Percentiles rank a stretch among this genome's conserved stretches.
phyloP scores from a whole-genome alignment of 2,113 vertebrate species.

The Rhinichthys klamathensis region DNA sequence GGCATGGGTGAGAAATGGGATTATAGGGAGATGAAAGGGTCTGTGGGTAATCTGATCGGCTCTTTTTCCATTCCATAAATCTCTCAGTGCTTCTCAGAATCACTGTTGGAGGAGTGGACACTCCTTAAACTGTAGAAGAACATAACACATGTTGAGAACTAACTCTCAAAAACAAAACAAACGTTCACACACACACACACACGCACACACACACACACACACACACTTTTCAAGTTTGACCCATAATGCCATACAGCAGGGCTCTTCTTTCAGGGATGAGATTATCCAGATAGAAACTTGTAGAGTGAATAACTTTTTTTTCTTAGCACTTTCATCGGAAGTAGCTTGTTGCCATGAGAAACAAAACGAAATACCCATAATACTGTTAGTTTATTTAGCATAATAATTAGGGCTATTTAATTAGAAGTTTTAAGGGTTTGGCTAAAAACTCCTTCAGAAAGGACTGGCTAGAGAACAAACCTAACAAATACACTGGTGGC shows the following conservation, averaged over 20 bases:
- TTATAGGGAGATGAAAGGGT: slow-evolving; percentile 32
- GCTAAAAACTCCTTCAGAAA: background rate
- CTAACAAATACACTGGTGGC: background rate
- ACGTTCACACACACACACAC: background rate
- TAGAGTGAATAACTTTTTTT: background rate
- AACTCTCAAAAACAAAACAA: background rate
- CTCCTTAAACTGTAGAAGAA: slow-evolving; percentile 6
- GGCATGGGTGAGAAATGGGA: slow-evolving; percentile 2
- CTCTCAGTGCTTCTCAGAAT: slow-evolving; percentile 4
- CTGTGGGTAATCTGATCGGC: slow-evolving; percentile 11
- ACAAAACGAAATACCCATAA: background rate
- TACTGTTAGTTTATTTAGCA: background rate
- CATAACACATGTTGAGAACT: slow-evolving; percentile 19
- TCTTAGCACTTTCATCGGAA: background rate
- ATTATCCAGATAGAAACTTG: background rate
- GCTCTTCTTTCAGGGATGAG: background rate
- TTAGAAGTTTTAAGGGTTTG: background rate
- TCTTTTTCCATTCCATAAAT: slow-evolving; percentile 46
- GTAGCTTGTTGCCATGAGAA: background rate
- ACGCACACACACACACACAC: background rate
- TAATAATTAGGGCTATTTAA: background rate
- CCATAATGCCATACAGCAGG: background rate
- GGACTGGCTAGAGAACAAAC: background rate
- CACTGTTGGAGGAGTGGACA: slow-evolving; percentile 7
- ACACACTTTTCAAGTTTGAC: background rate